A percentile compares a stretch with the other conserved stretches of the same genome.
Evolutionary conservation across 2,888 invertebrate genomes (phyloP).

Genomic region (Cephus sareptanus): DNA sequence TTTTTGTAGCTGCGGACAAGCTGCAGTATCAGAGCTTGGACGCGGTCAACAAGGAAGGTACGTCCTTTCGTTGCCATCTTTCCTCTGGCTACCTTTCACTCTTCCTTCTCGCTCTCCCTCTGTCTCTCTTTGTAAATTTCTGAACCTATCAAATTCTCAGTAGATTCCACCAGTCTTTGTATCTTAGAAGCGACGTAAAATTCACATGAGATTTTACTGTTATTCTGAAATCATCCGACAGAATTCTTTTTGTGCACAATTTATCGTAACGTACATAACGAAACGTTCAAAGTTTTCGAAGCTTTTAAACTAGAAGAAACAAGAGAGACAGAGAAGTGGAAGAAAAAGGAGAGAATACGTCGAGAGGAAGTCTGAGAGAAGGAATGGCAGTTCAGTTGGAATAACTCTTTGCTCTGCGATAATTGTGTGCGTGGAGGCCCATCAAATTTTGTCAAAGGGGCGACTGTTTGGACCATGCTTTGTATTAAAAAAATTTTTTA

Average conservation of each 20-base stretch:
- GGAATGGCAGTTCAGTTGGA: slow-evolving; percentile 40
- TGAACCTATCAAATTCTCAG: too few species aligned
- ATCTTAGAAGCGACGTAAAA: neutral
- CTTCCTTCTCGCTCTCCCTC: neutral
- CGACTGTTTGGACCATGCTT: slow-evolving; percentile 51
- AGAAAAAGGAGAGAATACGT: neutral
- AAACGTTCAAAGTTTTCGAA: neutral
- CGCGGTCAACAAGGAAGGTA: slow-evolving; percentile 76
- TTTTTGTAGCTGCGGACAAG: slow-evolving; percentile 69
- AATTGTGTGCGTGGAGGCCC: slow-evolving; percentile 65
- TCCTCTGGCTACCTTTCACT: neutral
- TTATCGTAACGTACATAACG: neutral
- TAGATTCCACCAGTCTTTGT: neutral
- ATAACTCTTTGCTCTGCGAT: slow-evolving; percentile 65
- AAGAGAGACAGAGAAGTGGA: neutral
- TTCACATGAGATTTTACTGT: neutral
- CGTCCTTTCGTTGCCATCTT: slow-evolving; percentile 45
- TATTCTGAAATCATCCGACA: neutral
- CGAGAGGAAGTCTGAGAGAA: neutral
- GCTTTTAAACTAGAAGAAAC: neutral
- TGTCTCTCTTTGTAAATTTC: too few species aligned
- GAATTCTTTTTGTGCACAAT: neutral
- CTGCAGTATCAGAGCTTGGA: slow-evolving; percentile 75
- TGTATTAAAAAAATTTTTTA: neutral
- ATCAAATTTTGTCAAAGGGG: slow-evolving; percentile 41